Percentiles rank a stretch among this genome's conserved stretches.
Conservation (phyloP, 2,113 vertebrate genomes). For the Dissostichus mawsoni region DNA sequence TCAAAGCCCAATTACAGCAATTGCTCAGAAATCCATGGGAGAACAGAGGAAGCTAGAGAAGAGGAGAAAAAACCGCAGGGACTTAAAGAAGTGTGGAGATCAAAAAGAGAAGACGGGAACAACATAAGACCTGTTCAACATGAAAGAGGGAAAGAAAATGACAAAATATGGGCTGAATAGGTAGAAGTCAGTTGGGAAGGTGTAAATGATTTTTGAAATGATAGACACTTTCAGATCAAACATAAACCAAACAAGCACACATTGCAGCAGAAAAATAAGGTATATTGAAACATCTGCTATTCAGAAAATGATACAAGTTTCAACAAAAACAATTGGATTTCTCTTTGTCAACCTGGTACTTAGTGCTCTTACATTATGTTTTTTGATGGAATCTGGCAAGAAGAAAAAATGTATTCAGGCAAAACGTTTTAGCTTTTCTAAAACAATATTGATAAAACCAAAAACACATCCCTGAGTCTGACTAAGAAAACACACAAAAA, state of each 20-base stretch:
- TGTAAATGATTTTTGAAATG: conserved; percentile 5
- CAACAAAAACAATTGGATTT: not conserved
- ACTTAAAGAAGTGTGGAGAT: conserved; percentile 21
- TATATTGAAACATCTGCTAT: too few species aligned
- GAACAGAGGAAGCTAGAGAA: conserved; percentile 47
- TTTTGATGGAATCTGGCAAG: not conserved
- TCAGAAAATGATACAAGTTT: too few species aligned
- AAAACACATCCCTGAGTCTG: too few species aligned
- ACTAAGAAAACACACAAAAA: too few species aligned
- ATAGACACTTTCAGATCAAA: not conserved
- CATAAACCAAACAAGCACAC: not conserved
- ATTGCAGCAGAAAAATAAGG: too few species aligned
- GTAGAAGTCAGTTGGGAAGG: not conserved
- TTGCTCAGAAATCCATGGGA: conserved; percentile 55
- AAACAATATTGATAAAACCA: too few species aligned
- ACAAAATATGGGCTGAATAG: conserved; percentile 33
- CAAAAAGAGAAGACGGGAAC: conserved; percentile 33
- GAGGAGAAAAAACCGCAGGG: conserved; percentile 29
- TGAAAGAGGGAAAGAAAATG: conserved; percentile 24
- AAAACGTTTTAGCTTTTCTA: too few species aligned
- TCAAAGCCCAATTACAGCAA: conserved; percentile 70
- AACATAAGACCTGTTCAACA: conserved; percentile 11
- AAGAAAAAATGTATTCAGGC: too few species aligned
- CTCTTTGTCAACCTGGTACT: not conserved
- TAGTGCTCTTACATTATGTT: not conserved